phyloP scores from a whole-genome alignment of 1,140 invertebrate species.

The Polypedilum pembai region DNA sequence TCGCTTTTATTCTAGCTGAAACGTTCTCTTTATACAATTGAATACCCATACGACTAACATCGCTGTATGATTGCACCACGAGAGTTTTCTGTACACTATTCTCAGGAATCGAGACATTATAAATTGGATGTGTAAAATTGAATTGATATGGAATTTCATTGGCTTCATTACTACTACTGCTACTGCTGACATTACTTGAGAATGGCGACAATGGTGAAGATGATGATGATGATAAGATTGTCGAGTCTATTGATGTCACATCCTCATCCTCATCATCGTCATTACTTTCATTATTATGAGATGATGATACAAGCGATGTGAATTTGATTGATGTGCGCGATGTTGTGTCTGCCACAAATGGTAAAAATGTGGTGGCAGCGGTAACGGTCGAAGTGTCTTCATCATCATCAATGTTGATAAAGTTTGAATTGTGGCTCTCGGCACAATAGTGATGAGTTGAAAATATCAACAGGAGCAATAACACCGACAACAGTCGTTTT shows the following conservation, averaged over 20 bases:
- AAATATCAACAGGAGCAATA: not conserved
- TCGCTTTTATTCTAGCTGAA: not conserved
- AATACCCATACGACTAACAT: slow-evolving; percentile 50
- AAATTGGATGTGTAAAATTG: slow-evolving; percentile 61
- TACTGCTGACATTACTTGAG: not conserved
- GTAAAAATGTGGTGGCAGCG: not conserved
- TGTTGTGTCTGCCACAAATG: not conserved
- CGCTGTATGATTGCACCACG: slow-evolving; percentile 47
- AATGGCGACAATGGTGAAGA: not conserved
- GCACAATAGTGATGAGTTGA: not conserved
- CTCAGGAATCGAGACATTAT: slow-evolving; percentile 88
- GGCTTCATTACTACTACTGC: slow-evolving; percentile 6
- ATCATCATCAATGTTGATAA: slow-evolving; percentile 25
- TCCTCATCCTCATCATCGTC: not conserved
- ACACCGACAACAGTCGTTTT: not conserved
- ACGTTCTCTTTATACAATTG: slow-evolving; percentile 37
- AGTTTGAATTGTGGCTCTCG: not conserved
- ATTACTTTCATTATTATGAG: not conserved
- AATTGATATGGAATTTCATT: slow-evolving; percentile 29
- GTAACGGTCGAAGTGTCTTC: not conserved
- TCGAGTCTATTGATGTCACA: not conserved
- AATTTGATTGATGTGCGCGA: not conserved
- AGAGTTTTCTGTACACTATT: slow-evolving; percentile 84
- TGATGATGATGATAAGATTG: not conserved
- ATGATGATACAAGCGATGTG: not conserved